A percentile compares a stretch with the other conserved stretches of the same genome.
Conservation (phyloP, 1,140 invertebrate species). For the Hycleus phaleratus region DNA sequence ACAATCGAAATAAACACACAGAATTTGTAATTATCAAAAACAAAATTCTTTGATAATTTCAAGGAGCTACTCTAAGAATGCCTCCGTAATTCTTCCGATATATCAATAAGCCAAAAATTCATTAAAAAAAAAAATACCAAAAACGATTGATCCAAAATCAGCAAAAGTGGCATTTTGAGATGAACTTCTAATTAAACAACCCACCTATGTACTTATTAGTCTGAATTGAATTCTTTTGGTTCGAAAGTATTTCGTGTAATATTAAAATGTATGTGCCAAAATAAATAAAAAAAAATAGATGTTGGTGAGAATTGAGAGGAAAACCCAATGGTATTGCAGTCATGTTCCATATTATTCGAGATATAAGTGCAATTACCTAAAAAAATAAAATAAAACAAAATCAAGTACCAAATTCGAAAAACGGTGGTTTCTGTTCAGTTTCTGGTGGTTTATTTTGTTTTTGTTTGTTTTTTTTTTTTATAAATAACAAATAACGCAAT, state of each 20-base stretch:
- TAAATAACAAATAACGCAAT: background rate
- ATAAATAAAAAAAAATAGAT: conserved; percentile 7
- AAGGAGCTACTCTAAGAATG: too few species aligned
- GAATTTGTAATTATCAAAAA: background rate
- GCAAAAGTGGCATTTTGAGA: too few species aligned
- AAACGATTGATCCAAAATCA: too few species aligned
- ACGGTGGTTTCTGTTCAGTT: conserved; percentile 2
- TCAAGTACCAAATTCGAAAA: conserved; percentile 20
- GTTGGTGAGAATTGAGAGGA: conserved; percentile 5
- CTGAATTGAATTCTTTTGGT: too few species aligned
- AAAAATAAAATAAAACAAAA: background rate
- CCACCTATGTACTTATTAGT: too few species aligned
- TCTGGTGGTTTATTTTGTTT: too few species aligned
- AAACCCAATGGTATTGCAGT: background rate
- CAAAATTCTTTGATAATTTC: background rate
- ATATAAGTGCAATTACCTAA: conserved; percentile 30
- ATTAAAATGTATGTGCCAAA: conserved; percentile 15
- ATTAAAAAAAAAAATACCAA: too few species aligned
- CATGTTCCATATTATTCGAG: conserved; percentile 9
- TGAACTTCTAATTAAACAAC: too few species aligned
- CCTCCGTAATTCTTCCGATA: too few species aligned
- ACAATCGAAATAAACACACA: background rate
- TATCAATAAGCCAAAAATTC: too few species aligned
- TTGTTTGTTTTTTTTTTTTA: too few species aligned
- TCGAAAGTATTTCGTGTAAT: conserved; percentile 9